Conservation (phyloP, 2,797 vertebrate genomes). For the Loris lydekkerianus region DNA sequence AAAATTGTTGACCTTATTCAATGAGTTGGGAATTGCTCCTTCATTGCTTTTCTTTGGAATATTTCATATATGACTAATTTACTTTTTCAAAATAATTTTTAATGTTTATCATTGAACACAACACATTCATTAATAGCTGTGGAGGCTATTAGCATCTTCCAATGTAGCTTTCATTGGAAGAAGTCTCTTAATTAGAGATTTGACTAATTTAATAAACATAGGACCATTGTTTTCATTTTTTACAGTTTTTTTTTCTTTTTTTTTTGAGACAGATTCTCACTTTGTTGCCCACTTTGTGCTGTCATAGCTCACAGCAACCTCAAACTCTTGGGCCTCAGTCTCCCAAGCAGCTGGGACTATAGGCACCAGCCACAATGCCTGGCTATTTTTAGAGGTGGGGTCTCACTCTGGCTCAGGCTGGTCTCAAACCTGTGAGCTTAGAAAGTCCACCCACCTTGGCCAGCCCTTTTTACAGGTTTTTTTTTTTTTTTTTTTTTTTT, state of each 20-base stretch:
- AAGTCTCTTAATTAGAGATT: neutral
- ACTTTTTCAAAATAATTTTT: neutral
- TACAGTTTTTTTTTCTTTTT: neutral
- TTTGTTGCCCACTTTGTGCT: too few relatives aligned
- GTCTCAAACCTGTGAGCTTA: too few relatives aligned
- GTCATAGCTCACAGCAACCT: too few relatives aligned
- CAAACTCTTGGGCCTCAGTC: too few relatives aligned
- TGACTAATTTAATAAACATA: neutral
- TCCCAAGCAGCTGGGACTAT: too few relatives aligned
- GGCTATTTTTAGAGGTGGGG: too few relatives aligned
- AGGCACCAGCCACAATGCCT: too few relatives aligned
- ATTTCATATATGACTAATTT: neutral
- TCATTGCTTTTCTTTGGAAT: neutral
- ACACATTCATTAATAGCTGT: neutral
- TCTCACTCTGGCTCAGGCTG: too few relatives aligned
- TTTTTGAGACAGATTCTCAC: too few relatives aligned
- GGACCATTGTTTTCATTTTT: neutral
- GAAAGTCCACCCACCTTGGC: too few relatives aligned
- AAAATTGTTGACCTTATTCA: constrained; percentile 4
- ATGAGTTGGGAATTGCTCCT: neutral
- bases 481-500: neutral
- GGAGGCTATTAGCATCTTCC: too few relatives aligned
- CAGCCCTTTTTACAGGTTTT: neutral
- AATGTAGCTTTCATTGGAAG: neutral
- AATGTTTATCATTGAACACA: neutral